Base-by-base conservation (phyloP, 1,140 invertebrate genomes). In the Brachionus sp. region DNA sequence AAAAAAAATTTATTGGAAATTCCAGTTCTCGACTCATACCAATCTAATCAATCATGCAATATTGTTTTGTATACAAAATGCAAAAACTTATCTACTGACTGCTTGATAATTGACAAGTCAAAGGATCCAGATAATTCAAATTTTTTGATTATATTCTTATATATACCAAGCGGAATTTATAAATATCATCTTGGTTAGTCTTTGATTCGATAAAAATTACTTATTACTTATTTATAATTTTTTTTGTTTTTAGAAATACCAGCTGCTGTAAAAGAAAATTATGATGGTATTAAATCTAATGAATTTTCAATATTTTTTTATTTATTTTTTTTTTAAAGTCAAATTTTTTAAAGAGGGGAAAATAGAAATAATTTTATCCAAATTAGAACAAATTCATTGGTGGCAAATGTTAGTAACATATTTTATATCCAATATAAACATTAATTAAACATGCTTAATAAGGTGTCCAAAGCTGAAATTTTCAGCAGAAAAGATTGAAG, bases 401-500 rank as follows among this genome's bases (percentile, higher is more conserved):
- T 80, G 77, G 77, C 77, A 80, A 44, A 80, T 80, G 77, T 80
- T 33, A 80, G 23, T 62, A 37, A 5, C n/a, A 5, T 29, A 23
- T 42, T 25, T 25, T 62, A 44, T 39, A 44, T 80, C 19, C 29
- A 57, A 57, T 33, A n/a, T 5, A 35, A 42, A 62, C 23, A 0
- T 19, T n/a, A 42, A 66, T 57, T 12, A 37, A 25, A 39, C 12
- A 6, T 77, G 29, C 6, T 29, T 46, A 46, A 16, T 77, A 42
- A 80, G 77, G 77, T 80, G 77, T 66, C 77, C 77, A 57, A 80
- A 80, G 25, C 16, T 80, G 33, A 80, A 80, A 80, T 80, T 80
- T 29, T 42, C 35, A 57, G 77, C 77, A n/a, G 33, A 80, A 62
- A 62, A 62, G 9, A 25, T 80, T n/a, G 39, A 57, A 19, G 77